phyloP scores from a whole-genome alignment of 2,888 invertebrate genomes.

The Epinotia demarniana region DNA sequence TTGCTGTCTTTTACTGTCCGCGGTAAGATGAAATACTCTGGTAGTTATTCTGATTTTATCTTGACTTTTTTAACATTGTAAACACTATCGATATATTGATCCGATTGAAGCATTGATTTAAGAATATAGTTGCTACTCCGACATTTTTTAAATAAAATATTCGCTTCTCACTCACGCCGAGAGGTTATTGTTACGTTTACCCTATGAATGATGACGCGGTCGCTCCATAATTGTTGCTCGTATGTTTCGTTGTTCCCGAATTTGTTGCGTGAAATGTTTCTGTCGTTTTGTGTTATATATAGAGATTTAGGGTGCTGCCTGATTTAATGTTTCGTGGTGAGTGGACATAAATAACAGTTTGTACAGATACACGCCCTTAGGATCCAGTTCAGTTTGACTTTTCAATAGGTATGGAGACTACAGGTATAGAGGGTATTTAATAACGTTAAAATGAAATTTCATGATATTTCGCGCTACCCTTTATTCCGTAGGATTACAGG shows the following conservation, averaged over 20 bases:
- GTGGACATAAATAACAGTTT: slow-evolving; percentile 40
- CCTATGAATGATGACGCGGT: slow-evolving; percentile 47
- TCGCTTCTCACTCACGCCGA: slow-evolving; percentile 36
- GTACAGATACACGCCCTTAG: slow-evolving; percentile 17
- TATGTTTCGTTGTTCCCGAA: slow-evolving; percentile 45
- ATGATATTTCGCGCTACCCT: too few relatives aligned
- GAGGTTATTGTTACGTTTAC: slow-evolving; percentile 44
- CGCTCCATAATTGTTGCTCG: slow-evolving; percentile 46
- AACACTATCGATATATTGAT: too few relatives aligned
- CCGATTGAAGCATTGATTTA: not conserved
- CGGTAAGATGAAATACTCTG: too few relatives aligned
- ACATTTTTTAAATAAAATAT: not conserved
- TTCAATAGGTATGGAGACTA: not conserved
- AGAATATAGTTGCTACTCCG: too few relatives aligned
- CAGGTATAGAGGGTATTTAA: not conserved
- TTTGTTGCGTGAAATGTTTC: slow-evolving; percentile 44
- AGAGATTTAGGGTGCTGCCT: slow-evolving; percentile 44
- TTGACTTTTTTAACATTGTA: too few relatives aligned
- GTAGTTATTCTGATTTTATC: too few relatives aligned
- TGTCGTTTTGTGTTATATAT: slow-evolving; percentile 43
- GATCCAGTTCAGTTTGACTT: slow-evolving; percentile 3
- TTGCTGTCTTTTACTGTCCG: too few relatives aligned
- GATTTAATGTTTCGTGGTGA: slow-evolving; percentile 44
- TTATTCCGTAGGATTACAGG: too few relatives aligned
- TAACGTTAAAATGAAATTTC: too few relatives aligned